phyloP scores from a whole-genome alignment of 2,888 invertebrate genomes.

The Diadegma fenestrale region DNA sequence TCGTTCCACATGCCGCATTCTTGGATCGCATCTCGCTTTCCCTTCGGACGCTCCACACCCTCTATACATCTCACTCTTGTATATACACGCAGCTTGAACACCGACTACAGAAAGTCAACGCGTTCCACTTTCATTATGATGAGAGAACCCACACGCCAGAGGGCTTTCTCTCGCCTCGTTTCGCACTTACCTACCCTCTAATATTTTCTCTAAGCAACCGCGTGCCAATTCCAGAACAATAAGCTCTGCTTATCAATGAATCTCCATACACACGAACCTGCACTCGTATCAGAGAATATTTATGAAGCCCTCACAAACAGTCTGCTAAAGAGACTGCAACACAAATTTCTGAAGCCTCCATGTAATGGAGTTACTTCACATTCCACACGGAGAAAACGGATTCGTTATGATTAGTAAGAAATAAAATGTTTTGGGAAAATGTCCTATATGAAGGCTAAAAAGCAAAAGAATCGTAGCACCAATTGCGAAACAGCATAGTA shows the following conservation, averaged over 20 bases:
- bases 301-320: background rate
- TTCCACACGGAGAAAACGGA: no score
- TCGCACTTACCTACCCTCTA: slow-evolving; percentile 45
- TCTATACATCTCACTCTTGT: slow-evolving; percentile 2
- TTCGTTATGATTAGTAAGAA: no score
- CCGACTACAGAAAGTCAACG: slow-evolving; percentile 21
- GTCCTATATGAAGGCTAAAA: no score
- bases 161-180: slow-evolving; percentile 38
- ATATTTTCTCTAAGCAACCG: slow-evolving; percentile 37
- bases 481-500: no score
- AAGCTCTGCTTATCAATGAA: background rate
- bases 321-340: background rate
- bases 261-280: background rate
- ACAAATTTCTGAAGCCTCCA: background rate
- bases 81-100: background rate
- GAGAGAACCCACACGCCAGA: slow-evolving; percentile 16
- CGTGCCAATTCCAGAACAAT: slow-evolving; percentile 15
- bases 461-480: no score
- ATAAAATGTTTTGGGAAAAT: no score
- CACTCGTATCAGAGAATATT: background rate
- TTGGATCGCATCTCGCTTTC: background rate
- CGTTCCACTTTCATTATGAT: slow-evolving; percentile 44
- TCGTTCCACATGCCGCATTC: slow-evolving; percentile 43
- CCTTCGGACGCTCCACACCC: background rate
- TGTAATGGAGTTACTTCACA: background rate